These are phyloP conservation scores for Pseudorasbora parva DNA, from an alignment of 2,113 vertebrate genomes.

Conservation along the genomic window DNA sequence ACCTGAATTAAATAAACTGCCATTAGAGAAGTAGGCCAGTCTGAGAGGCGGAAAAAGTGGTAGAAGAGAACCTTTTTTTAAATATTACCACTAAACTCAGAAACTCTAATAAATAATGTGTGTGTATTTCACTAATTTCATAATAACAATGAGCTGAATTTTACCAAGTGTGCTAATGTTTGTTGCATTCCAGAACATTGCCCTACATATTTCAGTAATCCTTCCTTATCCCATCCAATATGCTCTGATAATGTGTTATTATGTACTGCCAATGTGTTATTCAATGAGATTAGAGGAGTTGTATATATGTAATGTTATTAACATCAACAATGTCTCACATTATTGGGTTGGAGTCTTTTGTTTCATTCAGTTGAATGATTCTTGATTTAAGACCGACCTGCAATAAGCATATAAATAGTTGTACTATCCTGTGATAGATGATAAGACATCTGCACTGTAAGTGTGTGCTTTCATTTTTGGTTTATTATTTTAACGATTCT, in stretches of 20 bases:
- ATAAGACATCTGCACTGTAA: not conserved
- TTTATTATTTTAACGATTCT: not conserved
- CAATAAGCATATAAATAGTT: not conserved
- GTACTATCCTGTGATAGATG: not conserved
- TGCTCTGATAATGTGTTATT: not conserved
- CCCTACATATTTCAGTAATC: conserved; percentile 45
- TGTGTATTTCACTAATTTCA: not conserved
- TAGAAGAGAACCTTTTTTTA: not conserved
- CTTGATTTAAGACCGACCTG: not conserved
- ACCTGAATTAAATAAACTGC: conserved; percentile 61
- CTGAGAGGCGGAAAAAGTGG: conserved; percentile 22
- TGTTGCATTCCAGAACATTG: conserved; percentile 36
- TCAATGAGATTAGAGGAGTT: not conserved
- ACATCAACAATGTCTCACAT: not conserved
- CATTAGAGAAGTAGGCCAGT: conserved; percentile 63
- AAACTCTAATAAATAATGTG: no score
- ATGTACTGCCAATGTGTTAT: not conserved
- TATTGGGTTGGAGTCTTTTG: not conserved
- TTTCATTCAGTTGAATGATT: not conserved
- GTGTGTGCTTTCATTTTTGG: not conserved
- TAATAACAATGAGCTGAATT: conserved; percentile 3
- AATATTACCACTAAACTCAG: no score
- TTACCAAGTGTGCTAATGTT: not conserved
- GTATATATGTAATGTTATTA: not conserved
- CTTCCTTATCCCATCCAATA: not conserved